Base-by-base conservation (phyloP, 2,113 vertebrate genomes). In the Phalacrocorax carbo region DNA sequence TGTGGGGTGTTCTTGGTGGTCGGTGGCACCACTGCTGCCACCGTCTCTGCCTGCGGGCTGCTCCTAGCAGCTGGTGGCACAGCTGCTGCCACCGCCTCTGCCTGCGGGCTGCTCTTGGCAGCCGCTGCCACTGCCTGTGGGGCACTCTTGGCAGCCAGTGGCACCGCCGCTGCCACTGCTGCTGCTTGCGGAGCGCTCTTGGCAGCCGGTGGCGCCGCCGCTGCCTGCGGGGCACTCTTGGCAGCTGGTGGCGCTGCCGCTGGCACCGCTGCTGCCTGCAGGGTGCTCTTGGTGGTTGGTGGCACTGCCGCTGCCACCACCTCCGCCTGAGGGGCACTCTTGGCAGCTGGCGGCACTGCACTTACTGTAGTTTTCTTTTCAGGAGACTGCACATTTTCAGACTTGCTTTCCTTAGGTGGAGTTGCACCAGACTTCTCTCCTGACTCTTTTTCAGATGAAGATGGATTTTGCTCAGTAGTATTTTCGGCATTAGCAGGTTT, bases 391-490 rank as follows among this genome's bases (percentile, higher is more conserved):
- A 76, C 90, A 14, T 95, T 94, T 69, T 96, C 97, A 91, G 82
- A 88, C 65, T 95, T 97, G 92, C 49, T 69, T 82, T 98, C 98
- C 78, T 89, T 55, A 54, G 96, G 27, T 2, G 92, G 93, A 64
- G 70, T 93, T 68, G 94, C 57, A 22, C 94, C 95, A 92, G 96
- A 96, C 93, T 97, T 98, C 88, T 97, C 83, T 88, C 92, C 98
- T 38, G 95, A 69, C 40, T 97, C 97, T n/a, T 92, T 87, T 69
- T 75, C 88, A 55, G 97, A 86, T 69, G 97, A 91, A 12, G 97
- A 92, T 29, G 66, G 48, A 18, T 95, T 93, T 51, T 94, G 95
- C 66, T 96, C 97, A 73, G 93, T 77, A 62, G 91, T 65, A 90
- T 65, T 96, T 96, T 97, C 98, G 69, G 76, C 44, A 64, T 94